phyloP scores from a whole-genome alignment of 2,113 vertebrate genomes.

The Sisor rabdophorus region DNA sequence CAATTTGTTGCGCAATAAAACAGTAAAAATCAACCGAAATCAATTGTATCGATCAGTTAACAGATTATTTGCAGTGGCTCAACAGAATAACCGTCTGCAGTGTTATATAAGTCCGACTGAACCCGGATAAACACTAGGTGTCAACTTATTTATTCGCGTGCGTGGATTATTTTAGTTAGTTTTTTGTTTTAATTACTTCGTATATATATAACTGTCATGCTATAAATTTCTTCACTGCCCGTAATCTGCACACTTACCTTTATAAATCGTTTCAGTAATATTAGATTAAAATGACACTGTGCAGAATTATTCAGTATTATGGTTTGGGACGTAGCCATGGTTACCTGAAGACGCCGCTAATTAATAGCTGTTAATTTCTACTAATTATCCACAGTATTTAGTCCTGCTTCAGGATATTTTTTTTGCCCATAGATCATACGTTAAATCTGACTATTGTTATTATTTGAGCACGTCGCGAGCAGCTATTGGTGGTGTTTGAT shows the following conservation, averaged over 20 bases:
- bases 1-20: not conserved
- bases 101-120: constrained; percentile 14
- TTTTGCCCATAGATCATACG: not conserved
- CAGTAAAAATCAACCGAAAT: not conserved
- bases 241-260: not conserved
- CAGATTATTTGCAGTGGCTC: not conserved
- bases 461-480: not conserved
- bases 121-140: constrained; percentile 15
- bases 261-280: not conserved
- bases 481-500: constrained; percentile 6
- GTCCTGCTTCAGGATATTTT: not conserved
- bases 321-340: constrained; percentile 22
- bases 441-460: not conserved
- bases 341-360: not conserved
- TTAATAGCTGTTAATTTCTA: not conserved
- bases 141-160: not conserved
- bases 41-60: no score
- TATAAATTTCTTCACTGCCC: not conserved
- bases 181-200: not conserved
- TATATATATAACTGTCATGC: not conserved
- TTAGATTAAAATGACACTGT: not conserved
- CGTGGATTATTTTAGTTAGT: not conserved
- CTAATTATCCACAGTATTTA: not conserved
- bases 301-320: not conserved
- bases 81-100: not conserved